These are phyloP conservation scores for Panthera leo DNA, from an alignment of 2,113 vertebrate species.

Conservation along the genomic window DNA sequence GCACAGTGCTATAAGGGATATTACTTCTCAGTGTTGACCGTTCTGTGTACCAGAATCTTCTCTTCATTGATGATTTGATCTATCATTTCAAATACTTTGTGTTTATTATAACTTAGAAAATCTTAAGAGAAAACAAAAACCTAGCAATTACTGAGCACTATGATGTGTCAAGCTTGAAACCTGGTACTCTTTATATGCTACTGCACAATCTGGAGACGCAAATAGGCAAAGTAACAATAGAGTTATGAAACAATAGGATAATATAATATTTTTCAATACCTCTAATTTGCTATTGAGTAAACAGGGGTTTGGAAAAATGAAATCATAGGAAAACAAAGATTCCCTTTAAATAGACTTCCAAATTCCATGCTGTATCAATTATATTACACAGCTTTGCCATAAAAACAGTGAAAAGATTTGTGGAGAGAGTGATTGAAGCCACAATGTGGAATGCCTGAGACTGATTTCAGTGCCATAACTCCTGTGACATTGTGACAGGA, in stretches of 20 bases:
- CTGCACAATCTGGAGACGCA: not conserved
- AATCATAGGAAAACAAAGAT: conserved; percentile 25
- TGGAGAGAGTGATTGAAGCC: not conserved
- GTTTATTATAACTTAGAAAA: conserved; percentile 5
- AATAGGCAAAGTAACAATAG: not conserved
- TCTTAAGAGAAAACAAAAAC: not conserved
- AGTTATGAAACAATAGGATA: not conserved
- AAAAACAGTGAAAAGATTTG: conserved; percentile 33
- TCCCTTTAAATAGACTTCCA: conserved; percentile 35
- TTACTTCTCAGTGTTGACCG: not conserved
- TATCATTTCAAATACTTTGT: not conserved
- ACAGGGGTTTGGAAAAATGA: not conserved
- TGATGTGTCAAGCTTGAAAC: not conserved
- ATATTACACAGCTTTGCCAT: conserved; percentile 7
- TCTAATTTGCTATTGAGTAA: not conserved
- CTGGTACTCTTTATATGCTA: not conserved
- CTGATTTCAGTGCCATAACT: not conserved
- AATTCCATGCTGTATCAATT: conserved; percentile 32
- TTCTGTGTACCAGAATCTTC: not conserved
- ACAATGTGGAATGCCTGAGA: not conserved
- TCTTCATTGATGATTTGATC: not conserved
- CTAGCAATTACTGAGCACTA: not conserved
- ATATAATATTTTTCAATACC: not conserved
- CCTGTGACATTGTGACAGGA: not conserved
- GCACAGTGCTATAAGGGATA: not conserved